These are phyloP conservation scores for Parnassius smintheus DNA, from an alignment of 2,888 invertebrate species.

Conservation along the genomic window DNA sequence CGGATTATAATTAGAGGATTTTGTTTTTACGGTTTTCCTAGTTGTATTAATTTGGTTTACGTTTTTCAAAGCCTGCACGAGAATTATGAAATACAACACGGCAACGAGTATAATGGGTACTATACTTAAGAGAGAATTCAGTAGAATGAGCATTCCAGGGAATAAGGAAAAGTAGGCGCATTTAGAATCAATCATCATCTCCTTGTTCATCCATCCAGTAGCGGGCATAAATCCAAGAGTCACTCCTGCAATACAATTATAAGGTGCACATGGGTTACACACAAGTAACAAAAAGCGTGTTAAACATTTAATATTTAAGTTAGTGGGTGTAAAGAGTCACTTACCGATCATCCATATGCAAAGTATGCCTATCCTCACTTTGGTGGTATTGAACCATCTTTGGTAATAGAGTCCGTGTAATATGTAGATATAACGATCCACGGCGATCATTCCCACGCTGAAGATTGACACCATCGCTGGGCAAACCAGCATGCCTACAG, in stretches of 20 bases:
- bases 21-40: conserved; percentile 44
- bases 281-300: conserved; percentile 25
- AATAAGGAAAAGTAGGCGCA: conserved; percentile 82
- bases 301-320: conserved; percentile 17
- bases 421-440: conserved; percentile 84
- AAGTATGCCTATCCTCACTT: conserved; percentile 78
- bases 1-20: conserved; percentile 39
- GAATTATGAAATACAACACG: conserved; percentile 80
- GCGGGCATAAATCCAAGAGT: conserved; percentile 81
- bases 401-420: conserved; percentile 83
- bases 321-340: conserved; percentile 25
- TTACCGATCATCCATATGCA: conserved; percentile 81
- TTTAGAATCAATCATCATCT: conserved; percentile 43
- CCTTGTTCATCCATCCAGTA: conserved; percentile 77
- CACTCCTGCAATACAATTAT: conserved; percentile 62
- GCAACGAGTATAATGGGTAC: conserved; percentile 70
- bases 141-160: conserved; percentile 76
- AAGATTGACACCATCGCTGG: conserved; percentile 83
- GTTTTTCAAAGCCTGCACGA: conserved; percentile 79
- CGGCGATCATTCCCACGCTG: conserved; percentile 83
- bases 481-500: conserved; percentile 82
- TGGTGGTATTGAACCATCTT: conserved; percentile 80
- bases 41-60: conserved; percentile 52
- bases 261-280: conserved; percentile 29
- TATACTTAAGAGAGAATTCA: conserved; percentile 79